Conservation (phyloP, 1,140 invertebrate genomes). For the Micrasema longulum region DNA sequence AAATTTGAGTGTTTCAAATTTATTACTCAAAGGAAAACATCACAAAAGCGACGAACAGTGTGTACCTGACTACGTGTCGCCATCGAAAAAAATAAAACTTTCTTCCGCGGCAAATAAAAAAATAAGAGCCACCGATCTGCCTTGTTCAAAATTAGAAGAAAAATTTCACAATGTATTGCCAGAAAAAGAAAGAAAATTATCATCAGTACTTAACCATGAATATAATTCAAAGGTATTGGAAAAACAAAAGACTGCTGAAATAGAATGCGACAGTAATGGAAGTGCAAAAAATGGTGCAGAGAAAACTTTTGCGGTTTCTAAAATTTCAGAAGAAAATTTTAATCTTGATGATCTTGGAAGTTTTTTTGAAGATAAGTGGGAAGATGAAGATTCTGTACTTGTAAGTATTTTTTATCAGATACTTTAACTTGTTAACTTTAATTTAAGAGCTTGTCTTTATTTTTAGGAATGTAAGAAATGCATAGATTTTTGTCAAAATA, state of each 20-base stretch:
- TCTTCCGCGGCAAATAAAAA: not conserved
- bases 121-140: not conserved
- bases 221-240: not conserved
- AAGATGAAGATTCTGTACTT: conserved; percentile 2
- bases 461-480: too few relatives aligned
- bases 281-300: too few relatives aligned
- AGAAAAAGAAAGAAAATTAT: not conserved
- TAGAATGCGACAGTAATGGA: too few relatives aligned
- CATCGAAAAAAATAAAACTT: conserved; percentile 32
- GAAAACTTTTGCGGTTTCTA: too few relatives aligned
- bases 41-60: conserved; percentile 24
- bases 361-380: conserved; percentile 23
- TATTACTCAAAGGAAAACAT: conserved; percentile 42
- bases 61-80: conserved; percentile 14
- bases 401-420: too few relatives aligned
- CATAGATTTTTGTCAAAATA: too few relatives aligned
- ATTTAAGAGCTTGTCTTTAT: too few relatives aligned
- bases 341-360: not conserved
- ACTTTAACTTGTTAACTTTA: too few relatives aligned
- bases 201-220: not conserved
- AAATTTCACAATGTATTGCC: not conserved
- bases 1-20: conserved; percentile 15
- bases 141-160: not conserved
- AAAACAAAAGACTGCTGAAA: not conserved
- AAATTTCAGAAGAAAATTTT: too few relatives aligned